Evolutionary conservation across 2,797 vertebrate species (phyloP).

Genomic region (Morus bassanus): DNA sequence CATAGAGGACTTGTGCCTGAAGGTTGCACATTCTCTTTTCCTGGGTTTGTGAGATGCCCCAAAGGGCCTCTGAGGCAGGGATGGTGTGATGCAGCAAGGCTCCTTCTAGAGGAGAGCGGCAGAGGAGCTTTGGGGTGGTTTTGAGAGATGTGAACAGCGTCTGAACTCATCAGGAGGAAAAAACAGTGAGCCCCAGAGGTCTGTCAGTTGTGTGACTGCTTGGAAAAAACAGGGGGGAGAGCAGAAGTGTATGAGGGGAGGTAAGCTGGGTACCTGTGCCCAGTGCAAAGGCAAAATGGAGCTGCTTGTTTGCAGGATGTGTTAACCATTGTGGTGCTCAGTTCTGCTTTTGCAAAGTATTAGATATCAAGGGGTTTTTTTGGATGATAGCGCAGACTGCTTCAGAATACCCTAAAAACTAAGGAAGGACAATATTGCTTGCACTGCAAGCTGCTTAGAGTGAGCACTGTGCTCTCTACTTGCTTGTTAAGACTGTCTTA

Average conservation of each 20-base stretch:
- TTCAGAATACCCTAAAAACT: neutral
- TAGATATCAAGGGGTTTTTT: fast-evolving
- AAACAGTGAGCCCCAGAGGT: neutral
- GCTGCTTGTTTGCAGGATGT: fast-evolving
- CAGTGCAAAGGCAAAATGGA: fast-evolving
- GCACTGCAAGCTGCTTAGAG: neutral
- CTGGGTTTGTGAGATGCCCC: neutral
- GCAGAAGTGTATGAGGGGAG: neutral
- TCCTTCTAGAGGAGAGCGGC: neutral
- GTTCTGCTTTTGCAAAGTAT: neutral
- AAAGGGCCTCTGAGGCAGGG: neutral
- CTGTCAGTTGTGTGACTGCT: neutral
- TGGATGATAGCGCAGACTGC: neutral
- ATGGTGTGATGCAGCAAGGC: neutral
- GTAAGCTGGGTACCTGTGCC: fast-evolving
- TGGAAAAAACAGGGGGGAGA: neutral
- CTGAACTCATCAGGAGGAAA: neutral
- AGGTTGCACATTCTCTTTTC: fast-evolving
- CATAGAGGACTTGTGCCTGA: neutral
- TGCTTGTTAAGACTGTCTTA: neutral
- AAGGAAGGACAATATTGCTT: fast-evolving
- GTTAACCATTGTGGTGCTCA: fast-evolving
- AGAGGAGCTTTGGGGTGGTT: neutral
- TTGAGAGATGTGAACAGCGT: neutral
- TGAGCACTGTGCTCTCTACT: neutral